Conservation (phyloP, 2,888 invertebrate species). For the Dendrolimus houi region DNA sequence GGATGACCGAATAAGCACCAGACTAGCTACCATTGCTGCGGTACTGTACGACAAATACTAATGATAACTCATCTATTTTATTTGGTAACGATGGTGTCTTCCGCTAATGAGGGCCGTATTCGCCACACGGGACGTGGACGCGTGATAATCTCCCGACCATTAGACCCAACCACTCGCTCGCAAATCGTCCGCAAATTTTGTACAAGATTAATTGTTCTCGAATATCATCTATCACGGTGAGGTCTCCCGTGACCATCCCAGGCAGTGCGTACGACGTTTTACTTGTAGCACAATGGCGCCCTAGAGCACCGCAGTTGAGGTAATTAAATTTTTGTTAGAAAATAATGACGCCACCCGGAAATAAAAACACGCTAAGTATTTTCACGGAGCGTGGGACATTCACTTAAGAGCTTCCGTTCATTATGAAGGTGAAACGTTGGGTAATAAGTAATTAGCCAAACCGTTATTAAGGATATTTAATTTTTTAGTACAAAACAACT, state of each 20-base stretch:
- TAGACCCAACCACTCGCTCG: constrained; percentile 73
- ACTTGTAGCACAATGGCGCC: constrained; percentile 61
- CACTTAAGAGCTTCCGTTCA: constrained; percentile 18
- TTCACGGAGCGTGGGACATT: constrained; percentile 21
- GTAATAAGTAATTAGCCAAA: constrained; percentile 19
- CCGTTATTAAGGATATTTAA: constrained; percentile 2
- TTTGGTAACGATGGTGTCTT: constrained; percentile 34
- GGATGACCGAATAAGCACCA: too few species aligned
- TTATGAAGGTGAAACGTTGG: constrained; percentile 19
- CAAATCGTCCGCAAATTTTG: constrained; percentile 77
- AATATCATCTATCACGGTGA: constrained; percentile 75
- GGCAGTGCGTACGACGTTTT: constrained; percentile 71
- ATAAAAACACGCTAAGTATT: constrained; percentile 28
- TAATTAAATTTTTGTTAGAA: constrained; percentile 58
- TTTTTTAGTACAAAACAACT: neutral
- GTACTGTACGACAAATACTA: too few species aligned
- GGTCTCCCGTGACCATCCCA: constrained; percentile 68
- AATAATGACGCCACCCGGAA: constrained; percentile 33
- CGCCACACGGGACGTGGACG: constrained; percentile 44
- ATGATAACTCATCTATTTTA: constrained; percentile 3
- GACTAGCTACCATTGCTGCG: too few species aligned
- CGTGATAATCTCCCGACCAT: constrained; percentile 70
- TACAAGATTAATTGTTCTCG: constrained; percentile 75
- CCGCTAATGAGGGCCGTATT: constrained; percentile 57
- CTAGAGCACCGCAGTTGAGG: constrained; percentile 45